Evolutionary conservation across 1,140 invertebrate genomes (phyloP), one percentile per base, ranked within the genome.

Genomic region (Atopsyche davidsoni): DNA sequence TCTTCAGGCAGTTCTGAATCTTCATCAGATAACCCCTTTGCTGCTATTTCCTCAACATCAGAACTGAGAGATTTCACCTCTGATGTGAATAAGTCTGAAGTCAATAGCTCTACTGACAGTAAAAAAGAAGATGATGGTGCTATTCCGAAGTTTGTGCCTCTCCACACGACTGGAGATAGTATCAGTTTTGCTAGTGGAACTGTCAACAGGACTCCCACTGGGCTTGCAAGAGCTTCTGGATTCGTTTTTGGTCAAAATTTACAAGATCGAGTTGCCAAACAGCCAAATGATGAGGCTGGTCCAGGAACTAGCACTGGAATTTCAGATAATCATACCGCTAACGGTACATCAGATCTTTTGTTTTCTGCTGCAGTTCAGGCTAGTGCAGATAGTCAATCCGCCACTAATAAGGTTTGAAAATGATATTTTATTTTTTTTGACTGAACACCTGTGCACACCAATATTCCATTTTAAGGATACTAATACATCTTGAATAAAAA

Each of bases 231-330:
- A 22, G 64, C 68, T 13, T 64, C 77, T 22, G 79, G 79, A 39
- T 93, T 92, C 76, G 83, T 95, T 3, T 95, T 95, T 71, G 91
- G 91, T n/a, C 87, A 92, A 63, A 92, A 92, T 72, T 74, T 95
- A 25, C 85, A 89, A 64, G 88, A 92, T 57, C 76, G 89, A 55
- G 89, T 89, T 13, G 74, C 84, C 13, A 21, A 62, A 55, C 46
- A 35, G n/a, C 16, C 55, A 11, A 3, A 64, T 67, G 24, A 62
- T 62, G 46, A 67, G 67, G 49, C 61, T 55, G 55, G 56, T 67
- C 4, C 67, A 67, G 46, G 68, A 66, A 60, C 64, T 64, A 19
- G 63, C 66, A 49, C 60, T 69, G 43, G 62, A 62, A 51, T 62
- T 57, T 23, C 64, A 45, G 62, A 75, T 47, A 65, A 74, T 53